A percentile compares a stretch with the other conserved stretches of the same genome.
phyloP scores from a whole-genome alignment of 2,888 invertebrate species.

The Lasioglossum zephyrum region DNA sequence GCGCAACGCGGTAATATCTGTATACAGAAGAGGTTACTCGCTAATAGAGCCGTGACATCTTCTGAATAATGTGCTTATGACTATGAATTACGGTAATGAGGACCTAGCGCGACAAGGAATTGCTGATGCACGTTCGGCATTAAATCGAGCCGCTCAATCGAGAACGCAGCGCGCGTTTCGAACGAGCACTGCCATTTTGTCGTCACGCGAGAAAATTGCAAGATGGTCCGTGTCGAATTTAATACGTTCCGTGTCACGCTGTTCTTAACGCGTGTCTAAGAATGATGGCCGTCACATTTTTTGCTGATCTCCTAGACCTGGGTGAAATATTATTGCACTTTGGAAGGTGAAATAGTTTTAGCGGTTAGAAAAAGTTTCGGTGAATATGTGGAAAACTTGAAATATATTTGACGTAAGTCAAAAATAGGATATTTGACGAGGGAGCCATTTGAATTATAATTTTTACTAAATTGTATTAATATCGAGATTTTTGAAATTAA shows the following conservation, averaged over 20 bases:
- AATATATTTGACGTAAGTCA: too few species aligned
- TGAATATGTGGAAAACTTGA: too few species aligned
- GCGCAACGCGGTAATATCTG: neutral
- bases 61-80: slow-evolving; percentile 3
- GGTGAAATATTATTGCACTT: too few species aligned
- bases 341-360: too few species aligned
- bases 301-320: too few species aligned
- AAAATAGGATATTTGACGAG: too few species aligned
- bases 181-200: neutral
- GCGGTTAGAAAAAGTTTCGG: too few species aligned
- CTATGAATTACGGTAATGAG: slow-evolving; percentile 14
- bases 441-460: too few species aligned
- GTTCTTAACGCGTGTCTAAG: too few species aligned
- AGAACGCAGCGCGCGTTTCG: neutral
- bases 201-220: neutral
- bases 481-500: too few species aligned
- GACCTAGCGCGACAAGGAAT: neutral
- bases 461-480: too few species aligned
- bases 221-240: neutral
- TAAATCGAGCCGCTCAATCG: slow-evolving; percentile 13
- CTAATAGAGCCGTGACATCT: neutral
- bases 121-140: slow-evolving; percentile 11
- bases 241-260: neutral
- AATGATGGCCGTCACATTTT: too few species aligned
- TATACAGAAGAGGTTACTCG: neutral